Evolutionary conservation across 2,797 vertebrate genomes (phyloP).

Genomic region (Schizothorax lantsangensis): DNA sequence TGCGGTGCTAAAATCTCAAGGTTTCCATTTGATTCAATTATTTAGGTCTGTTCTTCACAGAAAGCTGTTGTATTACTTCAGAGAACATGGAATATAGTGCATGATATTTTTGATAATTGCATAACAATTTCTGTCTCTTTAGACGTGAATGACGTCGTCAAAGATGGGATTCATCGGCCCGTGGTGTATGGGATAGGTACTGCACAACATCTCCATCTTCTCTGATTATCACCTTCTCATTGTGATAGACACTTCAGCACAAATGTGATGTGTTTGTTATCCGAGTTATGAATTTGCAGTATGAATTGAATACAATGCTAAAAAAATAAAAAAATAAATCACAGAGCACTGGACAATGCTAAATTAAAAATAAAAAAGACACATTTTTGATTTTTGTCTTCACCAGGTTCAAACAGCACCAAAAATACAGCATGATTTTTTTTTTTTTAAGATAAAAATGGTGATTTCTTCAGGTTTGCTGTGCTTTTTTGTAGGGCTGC

Average conservation of each 20-base stretch:
- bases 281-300: neutral
- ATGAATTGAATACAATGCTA: neutral
- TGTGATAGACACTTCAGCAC: neutral
- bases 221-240: neutral
- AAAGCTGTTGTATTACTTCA: neutral
- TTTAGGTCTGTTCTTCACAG: neutral
- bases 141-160: slow-evolving; percentile 91
- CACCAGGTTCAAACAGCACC: neutral
- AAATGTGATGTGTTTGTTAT: neutral
- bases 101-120: neutral
- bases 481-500: no score
- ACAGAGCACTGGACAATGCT: neutral
- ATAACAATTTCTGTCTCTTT: slow-evolving; percentile 43
- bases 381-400: neutral
- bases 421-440: neutral
- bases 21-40: neutral
- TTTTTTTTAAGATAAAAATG: neutral
- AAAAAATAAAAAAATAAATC: neutral
- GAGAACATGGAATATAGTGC: neutral
- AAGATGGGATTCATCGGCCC: slow-evolving; percentile 86
- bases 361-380: neutral
- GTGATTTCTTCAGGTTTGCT: neutral
- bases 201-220: slow-evolving; percentile 32
- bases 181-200: slow-evolving; percentile 93
- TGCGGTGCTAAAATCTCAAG: no score